These are phyloP conservation scores for Meteorus sp. DNA, from an alignment of 1,140 invertebrate genomes.

Conservation along the genomic window DNA sequence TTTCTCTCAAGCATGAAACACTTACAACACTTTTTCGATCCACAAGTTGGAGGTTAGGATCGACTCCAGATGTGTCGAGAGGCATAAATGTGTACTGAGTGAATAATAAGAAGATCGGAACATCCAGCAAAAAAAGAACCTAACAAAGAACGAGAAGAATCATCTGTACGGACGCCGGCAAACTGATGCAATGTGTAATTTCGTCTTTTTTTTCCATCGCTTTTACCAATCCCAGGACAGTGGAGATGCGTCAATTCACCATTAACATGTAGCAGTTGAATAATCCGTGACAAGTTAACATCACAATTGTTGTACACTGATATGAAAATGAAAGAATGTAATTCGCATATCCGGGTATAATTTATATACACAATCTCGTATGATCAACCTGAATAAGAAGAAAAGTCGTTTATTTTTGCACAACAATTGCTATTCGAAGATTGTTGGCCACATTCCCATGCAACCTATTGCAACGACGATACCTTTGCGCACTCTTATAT, in stretches of 20 bases:
- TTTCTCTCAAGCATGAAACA: background rate
- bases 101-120: too few species aligned
- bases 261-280: constrained; percentile 15
- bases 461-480: too few species aligned
- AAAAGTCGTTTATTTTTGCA: too few species aligned
- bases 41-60: constrained; percentile 15
- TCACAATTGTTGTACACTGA: too few species aligned
- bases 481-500: too few species aligned
- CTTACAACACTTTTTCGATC: background rate
- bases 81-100: constrained; percentile 1
- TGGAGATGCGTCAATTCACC: constrained; percentile 1
- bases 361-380: too few species aligned
- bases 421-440: too few species aligned
- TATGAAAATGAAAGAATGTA: too few species aligned
- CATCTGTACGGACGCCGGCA: background rate
- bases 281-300: too few species aligned
- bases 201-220: constrained; percentile 4
- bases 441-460: background rate
- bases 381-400: background rate
- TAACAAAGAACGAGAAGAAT: background rate
- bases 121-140: background rate
- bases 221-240: constrained; percentile 15
- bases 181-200: constrained; percentile 8
- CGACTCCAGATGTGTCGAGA: constrained; percentile 12
- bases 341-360: too few species aligned